Conservation (phyloP, 1,140 invertebrate genomes). For the Dendroctonus ponderosae region DNA sequence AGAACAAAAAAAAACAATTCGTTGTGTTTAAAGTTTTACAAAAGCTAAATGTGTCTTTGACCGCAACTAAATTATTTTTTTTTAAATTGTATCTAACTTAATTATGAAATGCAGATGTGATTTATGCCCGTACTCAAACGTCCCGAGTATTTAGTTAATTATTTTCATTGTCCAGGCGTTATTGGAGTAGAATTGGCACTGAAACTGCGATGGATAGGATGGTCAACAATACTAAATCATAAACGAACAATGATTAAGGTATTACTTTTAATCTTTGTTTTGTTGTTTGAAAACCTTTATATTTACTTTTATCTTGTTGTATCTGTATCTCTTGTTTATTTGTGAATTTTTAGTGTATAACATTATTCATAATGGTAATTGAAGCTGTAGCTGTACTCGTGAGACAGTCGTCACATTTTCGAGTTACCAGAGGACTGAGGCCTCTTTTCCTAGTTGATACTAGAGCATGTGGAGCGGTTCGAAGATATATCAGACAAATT, state of each 20-base stretch:
- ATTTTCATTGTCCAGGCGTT: slow-evolving; percentile 51
- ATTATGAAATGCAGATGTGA: too few species aligned
- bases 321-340: too few species aligned
- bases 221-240: slow-evolving; percentile 68
- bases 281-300: too few species aligned
- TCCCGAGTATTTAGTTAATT: not conserved
- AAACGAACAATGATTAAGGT: slow-evolving; percentile 83
- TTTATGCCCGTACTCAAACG: too few species aligned
- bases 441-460: slow-evolving; percentile 89
- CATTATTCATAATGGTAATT: slow-evolving; percentile 79
- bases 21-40: too few species aligned
- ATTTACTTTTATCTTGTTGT: too few species aligned
- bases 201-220: slow-evolving; percentile 83
- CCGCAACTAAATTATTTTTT: too few species aligned
- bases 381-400: slow-evolving; percentile 81
- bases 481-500: slow-evolving; percentile 72
- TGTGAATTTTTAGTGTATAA: slow-evolving; percentile 62
- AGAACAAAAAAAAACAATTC: too few species aligned
- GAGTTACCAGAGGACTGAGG: slow-evolving; percentile 82
- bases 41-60: too few species aligned
- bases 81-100: too few species aligned
- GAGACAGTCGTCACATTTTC: slow-evolving; percentile 81
- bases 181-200: slow-evolving; percentile 77
- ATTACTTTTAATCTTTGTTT: too few species aligned
- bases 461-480: slow-evolving; percentile 73